Evolutionary conservation across 2,888 invertebrate species (phyloP).

Genomic region (Linyphia triangularis): DNA sequence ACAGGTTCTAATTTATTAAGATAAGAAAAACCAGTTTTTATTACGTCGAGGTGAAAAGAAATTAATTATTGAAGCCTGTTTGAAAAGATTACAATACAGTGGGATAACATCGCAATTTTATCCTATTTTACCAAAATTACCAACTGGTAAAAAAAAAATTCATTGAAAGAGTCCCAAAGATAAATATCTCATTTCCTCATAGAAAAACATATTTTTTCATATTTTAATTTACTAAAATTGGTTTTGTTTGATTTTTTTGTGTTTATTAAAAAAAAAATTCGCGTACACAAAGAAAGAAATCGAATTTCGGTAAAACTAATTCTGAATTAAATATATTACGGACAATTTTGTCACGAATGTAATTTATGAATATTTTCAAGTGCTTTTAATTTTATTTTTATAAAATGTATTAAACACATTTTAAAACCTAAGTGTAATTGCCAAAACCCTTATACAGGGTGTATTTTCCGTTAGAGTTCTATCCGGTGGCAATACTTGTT

Average conservation of each 20-base stretch:
- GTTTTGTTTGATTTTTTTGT: not conserved
- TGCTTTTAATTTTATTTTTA: too few species aligned
- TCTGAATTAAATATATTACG: too few species aligned
- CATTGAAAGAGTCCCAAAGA: not conserved
- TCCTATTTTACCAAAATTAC: not conserved
- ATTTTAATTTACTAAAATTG: not conserved
- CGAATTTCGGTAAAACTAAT: too few species aligned
- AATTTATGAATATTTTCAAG: too few species aligned
- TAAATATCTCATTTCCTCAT: not conserved
- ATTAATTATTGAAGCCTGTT: constrained; percentile 34
- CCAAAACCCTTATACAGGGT: too few species aligned
- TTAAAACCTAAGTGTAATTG: too few species aligned
- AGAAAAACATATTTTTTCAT: not conserved
- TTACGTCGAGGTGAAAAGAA: constrained; percentile 45
- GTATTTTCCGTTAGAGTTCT: too few species aligned
- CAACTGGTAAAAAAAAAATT: constrained; percentile 4
- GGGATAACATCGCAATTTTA: not conserved
- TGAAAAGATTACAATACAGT: not conserved
- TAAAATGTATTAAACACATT: too few species aligned
- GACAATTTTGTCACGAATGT: too few species aligned
- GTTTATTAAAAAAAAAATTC: not conserved
- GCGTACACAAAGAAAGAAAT: too few species aligned
- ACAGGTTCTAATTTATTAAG: constrained; percentile 56
- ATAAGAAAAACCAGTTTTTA: constrained; percentile 41
- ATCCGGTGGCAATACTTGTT: too few species aligned